Evolutionary conservation across 2,113 vertebrate species (phyloP).

Genomic region (Trogon surrucura): DNA sequence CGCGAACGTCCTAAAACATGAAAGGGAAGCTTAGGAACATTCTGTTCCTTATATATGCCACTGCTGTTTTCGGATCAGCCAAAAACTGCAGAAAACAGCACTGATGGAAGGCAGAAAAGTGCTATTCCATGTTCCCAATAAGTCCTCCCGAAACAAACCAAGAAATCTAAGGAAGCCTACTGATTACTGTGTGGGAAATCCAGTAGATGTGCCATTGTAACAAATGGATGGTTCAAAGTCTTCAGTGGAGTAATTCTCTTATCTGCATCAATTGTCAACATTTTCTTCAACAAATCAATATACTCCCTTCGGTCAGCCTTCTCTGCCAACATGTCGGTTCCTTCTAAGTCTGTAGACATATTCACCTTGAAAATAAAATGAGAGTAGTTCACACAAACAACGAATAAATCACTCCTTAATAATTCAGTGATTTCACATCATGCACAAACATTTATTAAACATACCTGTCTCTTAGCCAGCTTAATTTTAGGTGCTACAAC

Average conservation of each 20-base stretch:
- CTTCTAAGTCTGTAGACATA: constrained; percentile 96
- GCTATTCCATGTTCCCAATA: neutral
- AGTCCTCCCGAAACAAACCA: neutral
- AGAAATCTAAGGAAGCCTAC: constrained; percentile 76
- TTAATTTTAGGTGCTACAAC: neutral
- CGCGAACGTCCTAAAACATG: constrained; percentile 7
- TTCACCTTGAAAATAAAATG: constrained; percentile 84
- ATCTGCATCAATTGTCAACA: constrained; percentile 97
- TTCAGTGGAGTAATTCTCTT: constrained; percentile 97
- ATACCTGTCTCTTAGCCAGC: neutral
- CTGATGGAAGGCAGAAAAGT: neutral
- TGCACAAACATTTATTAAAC: neutral
- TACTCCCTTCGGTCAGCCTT: constrained; percentile 97
- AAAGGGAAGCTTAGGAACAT: neutral
- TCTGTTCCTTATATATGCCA: neutral
- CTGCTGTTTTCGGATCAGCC: neutral
- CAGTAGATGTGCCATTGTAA: constrained; percentile 95
- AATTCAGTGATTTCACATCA: neutral
- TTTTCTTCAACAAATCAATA: constrained; percentile 98
- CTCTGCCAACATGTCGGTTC: constrained; percentile 96
- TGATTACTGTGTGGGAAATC: constrained; percentile 98
- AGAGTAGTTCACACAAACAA: neutral
- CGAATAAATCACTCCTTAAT: neutral
- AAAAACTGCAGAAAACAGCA: neutral
- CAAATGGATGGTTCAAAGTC: constrained; percentile 95